phyloP scores from a whole-genome alignment of 2,888 invertebrate species.

The Cataglyphis cursor region DNA sequence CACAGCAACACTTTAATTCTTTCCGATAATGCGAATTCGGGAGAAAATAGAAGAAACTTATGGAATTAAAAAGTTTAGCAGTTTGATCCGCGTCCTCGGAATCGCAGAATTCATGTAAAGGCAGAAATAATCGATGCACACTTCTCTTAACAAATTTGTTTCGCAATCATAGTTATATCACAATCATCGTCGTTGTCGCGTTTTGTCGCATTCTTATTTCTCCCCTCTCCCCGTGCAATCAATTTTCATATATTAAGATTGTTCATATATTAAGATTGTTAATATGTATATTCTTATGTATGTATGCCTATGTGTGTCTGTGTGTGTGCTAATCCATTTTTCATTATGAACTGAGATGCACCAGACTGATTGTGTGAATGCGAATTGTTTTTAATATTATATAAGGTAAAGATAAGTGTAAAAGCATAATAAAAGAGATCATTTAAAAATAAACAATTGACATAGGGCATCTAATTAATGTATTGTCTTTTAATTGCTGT shows the following conservation, averaged over 20 bases:
- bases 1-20: constrained; percentile 48
- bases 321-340: not conserved
- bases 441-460: constrained; percentile 4
- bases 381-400: constrained; percentile 15
- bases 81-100: constrained; percentile 14
- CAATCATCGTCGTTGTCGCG: not conserved
- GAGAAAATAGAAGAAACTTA: not conserved
- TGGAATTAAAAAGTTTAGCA: constrained; percentile 39
- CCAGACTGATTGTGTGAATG: not conserved
- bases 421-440: not conserved
- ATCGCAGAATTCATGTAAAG: not conserved
- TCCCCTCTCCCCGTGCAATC: not conserved
- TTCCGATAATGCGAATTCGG: not conserved
- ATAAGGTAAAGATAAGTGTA: not conserved
- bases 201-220: not conserved
- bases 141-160: constrained; percentile 43
- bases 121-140: constrained; percentile 42
- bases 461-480: not conserved
- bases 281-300: not conserved
- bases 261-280: not conserved
- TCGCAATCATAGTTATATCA: not conserved
- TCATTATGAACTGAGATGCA: not conserved
- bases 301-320: too few species aligned
- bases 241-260: constrained; percentile 14
- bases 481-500: not conserved